Base-by-base conservation (phyloP, 2,888 invertebrate genomes). In the Seira sanloemensis region DNA sequence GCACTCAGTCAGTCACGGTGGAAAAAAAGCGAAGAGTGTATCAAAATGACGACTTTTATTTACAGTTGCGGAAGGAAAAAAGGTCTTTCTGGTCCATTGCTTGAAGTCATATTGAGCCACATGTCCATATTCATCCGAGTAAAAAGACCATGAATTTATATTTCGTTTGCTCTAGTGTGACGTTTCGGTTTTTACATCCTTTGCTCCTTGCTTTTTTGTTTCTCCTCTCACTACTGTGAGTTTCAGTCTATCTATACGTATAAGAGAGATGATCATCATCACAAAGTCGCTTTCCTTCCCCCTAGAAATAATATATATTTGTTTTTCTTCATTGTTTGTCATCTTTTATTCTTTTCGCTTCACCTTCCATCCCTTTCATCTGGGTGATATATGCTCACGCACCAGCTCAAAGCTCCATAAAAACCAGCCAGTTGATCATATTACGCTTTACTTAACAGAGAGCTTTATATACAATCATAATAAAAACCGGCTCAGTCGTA, bases 91-190 rank as follows among this genome's bases (percentile, higher is more conserved):
- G 83, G 78, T 83, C 69, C 77, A 54, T 50, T 83, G 74, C 37
- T 37, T 78, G 66, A 74, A 77, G 68, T 62, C 83, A 68, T 72
- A 77, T 71, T 68, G 58, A 67, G 86, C 86, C 86, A 86, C 83
- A 86, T 86, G 86, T 86, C 84, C 80, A 84, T 78, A 81, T 84
- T 77, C 78, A 80, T 77, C 50, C 16, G 16, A 69, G 72, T 68
- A n/a, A 50, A 50, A 50, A 18, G 67, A 66, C 54, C 54, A 77
- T 81, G 71, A 77, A 71, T 80, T 74, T 75, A 74, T 71, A 75
- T 73, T 72, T 77, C n/a, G 50, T 50, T 50, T 50, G 16, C n/a
- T 50, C 50, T 7, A 50, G 5, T n/a, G 50, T 50, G 50, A 50
- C 50, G n/a, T 50, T 50, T 50, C 16, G 50, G 50, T 50, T 50